These are phyloP conservation scores for Muricea muricata DNA, from an alignment of 92 coral and sea anemone species.

Conservation along the genomic window DNA sequence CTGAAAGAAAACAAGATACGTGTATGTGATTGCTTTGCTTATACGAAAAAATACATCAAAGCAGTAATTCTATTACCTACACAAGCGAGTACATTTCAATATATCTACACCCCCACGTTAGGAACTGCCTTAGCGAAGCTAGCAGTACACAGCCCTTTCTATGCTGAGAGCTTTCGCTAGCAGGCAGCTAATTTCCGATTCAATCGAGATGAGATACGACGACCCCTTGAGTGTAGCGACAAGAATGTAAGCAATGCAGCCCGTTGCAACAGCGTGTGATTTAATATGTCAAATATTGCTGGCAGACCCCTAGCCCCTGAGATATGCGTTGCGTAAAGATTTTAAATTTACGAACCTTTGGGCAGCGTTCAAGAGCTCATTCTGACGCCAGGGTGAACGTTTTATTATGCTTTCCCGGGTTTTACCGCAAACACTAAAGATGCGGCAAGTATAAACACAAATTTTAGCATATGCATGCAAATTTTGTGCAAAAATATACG, in stretches of 20 bases:
- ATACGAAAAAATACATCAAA: background rate
- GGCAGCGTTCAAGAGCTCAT: background rate
- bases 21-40: background rate
- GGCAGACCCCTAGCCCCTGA: conserved; percentile 76
- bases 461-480: background rate
- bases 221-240: conserved; percentile 54
- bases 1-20: conserved; percentile 22
- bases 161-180: background rate
- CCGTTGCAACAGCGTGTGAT: conserved; percentile 20
- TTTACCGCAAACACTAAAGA: background rate
- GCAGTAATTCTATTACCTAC: conserved; percentile 7
- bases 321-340: conserved; percentile 82
- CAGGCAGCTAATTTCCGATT: conserved; percentile 45
- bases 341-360: conserved; percentile 13
- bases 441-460: conserved; percentile 6
- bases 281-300: conserved; percentile 8
- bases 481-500: background rate
- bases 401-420: conserved; percentile 5
- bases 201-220: conserved; percentile 26
- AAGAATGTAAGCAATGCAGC: conserved; percentile 45
- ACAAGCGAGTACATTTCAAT: background rate
- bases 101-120: conserved; percentile 9
- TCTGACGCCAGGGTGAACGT: background rate
- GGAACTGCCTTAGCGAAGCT: background rate
- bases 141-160: conserved; percentile 22